These are phyloP conservation scores for Aphelenchoides fujianensis DNA, from an alignment of 1,140 invertebrate genomes.

Conservation along the genomic window DNA sequence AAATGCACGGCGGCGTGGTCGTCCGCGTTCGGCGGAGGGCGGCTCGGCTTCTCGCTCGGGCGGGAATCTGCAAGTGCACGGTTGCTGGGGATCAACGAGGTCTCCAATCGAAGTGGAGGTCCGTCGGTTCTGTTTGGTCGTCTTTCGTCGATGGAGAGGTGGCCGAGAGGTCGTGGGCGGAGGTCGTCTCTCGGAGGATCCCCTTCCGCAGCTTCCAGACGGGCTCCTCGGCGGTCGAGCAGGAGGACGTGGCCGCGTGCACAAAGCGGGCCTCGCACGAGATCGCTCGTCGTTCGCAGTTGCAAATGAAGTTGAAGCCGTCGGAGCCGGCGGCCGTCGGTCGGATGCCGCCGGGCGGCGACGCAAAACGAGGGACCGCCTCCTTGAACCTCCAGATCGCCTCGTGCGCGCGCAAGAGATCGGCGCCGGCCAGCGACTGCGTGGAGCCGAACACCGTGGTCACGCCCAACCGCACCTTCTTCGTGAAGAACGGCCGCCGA, in stretches of 20 bases:
- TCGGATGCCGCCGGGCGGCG: background rate
- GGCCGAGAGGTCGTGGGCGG: background rate
- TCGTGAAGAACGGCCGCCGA: background rate
- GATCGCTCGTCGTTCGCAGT: conserved; percentile 3
- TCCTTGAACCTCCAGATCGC: background rate
- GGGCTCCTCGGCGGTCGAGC: background rate
- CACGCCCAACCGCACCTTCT: background rate
- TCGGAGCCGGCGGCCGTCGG: background rate
- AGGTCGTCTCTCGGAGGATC: background rate
- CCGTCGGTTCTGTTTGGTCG: background rate
- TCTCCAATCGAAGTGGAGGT: background rate
- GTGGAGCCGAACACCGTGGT: conserved; percentile 5
- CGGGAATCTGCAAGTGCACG: background rate
- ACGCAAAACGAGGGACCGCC: background rate
- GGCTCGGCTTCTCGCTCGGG: background rate
- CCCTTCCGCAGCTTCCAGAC: background rate
- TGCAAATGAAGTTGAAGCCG: conserved; percentile 16
- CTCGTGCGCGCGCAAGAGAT: conserved; percentile 3
- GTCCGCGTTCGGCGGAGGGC: background rate
- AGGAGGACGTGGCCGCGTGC: background rate
- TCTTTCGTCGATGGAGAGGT: background rate
- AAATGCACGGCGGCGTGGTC: background rate
- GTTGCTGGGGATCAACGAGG: background rate
- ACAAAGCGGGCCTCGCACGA: conserved; percentile 4
- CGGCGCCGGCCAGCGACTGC: background rate